Evolutionary conservation across 1,140 invertebrate species (phyloP).

Genomic region (Lamellibrachia luymesi): DNA sequence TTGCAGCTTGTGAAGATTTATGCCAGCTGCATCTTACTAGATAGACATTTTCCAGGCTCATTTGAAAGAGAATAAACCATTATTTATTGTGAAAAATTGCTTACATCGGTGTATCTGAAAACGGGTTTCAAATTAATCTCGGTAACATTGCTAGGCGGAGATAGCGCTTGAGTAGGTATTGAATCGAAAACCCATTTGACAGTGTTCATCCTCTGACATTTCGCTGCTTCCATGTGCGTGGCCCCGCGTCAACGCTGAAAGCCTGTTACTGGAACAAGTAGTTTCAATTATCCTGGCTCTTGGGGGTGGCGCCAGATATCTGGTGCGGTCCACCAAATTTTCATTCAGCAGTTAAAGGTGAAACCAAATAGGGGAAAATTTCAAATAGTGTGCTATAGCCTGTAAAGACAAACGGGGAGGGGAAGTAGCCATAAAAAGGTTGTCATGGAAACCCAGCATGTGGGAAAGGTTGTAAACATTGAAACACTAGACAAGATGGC

Average conservation of each 20-base stretch:
- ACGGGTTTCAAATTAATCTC: background rate
- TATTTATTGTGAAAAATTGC: background rate
- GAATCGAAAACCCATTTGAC: background rate
- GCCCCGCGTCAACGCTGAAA: background rate
- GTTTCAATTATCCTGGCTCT: background rate
- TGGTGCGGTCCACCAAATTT: background rate
- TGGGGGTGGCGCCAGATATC: constrained; percentile 10
- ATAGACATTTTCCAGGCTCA: background rate
- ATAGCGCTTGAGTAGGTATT: background rate
- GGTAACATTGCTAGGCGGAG: background rate
- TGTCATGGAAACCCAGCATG: background rate
- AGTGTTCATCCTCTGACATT: background rate
- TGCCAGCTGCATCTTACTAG: background rate
- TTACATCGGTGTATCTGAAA: background rate
- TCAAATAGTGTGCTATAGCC: background rate
- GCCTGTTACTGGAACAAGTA: background rate
- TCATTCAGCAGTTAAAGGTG: background rate
- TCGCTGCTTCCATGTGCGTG: background rate
- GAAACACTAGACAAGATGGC: too few relatives aligned
- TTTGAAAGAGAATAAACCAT: background rate
- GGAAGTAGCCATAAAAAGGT: background rate
- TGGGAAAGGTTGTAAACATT: too few relatives aligned
- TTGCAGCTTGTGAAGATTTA: background rate
- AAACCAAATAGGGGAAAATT: background rate
- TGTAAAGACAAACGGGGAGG: background rate